Evolutionary conservation across 2,113 vertebrate genomes (phyloP).

Genomic region (Cyrtonyx montezumae): DNA sequence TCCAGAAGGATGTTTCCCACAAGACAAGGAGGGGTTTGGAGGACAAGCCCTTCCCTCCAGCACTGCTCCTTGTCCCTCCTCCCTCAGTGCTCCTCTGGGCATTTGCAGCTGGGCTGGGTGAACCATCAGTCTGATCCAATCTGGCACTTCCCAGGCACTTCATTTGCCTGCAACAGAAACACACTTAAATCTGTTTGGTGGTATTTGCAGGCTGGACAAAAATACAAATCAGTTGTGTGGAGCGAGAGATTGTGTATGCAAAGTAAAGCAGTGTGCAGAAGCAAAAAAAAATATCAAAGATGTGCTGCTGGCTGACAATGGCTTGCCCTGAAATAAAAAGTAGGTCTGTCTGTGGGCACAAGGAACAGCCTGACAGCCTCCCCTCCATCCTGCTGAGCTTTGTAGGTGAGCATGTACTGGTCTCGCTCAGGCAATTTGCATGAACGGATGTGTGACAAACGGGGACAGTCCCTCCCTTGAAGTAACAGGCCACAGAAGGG

Average conservation of each 20-base stretch:
- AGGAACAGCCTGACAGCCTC: neutral
- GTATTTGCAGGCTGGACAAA: neutral
- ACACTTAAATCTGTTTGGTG: neutral
- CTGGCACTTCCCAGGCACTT: neutral
- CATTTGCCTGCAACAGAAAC: neutral
- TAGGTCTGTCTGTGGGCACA: constrained; percentile 14
- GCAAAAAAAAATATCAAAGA: neutral
- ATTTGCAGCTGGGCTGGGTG: neutral
- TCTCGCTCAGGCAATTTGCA: constrained; percentile 71
- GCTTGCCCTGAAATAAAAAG: constrained; percentile 34
- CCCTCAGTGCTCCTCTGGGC: too few species aligned
- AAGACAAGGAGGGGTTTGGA: neutral
- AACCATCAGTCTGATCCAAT: neutral
- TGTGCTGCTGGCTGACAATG: neutral
- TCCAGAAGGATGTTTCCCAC: neutral
- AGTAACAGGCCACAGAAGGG: constrained; percentile 75
- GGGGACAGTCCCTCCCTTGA: constrained; percentile 79
- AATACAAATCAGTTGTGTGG: neutral
- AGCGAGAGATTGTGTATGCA: neutral
- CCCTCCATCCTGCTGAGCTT: neutral
- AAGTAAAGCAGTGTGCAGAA: neutral
- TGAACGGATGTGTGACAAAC: constrained; percentile 72
- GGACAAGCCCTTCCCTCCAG: neutral
- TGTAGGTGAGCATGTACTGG: neutral
- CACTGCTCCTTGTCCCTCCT: neutral